Percentiles rank a stretch among this genome's conserved stretches.
These are phyloP conservation scores for Rhizoglyphus robini DNA, from an alignment of 1,140 invertebrate species.

Conservation along the genomic window DNA sequence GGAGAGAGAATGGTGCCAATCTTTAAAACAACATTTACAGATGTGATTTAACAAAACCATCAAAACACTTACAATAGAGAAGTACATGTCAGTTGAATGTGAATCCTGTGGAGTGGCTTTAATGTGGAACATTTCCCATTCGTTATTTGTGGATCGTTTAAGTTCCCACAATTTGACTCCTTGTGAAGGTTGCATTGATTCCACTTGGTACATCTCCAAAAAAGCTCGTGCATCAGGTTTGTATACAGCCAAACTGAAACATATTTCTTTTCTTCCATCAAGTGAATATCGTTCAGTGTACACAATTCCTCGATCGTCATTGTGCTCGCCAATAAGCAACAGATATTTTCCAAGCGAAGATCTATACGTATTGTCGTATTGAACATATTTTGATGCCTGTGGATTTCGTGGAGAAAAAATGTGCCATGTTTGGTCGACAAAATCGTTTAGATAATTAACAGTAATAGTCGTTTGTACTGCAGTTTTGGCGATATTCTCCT, in stretches of 20 bases:
- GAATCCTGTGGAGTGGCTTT: not conserved
- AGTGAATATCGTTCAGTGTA: not conserved
- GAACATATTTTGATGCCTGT: not conserved
- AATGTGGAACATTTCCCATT: slow-evolving; percentile 1
- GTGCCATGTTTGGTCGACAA: not conserved
- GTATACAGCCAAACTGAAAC: not conserved
- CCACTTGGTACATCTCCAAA: not conserved
- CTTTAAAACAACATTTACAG: no score
- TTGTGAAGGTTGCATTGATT: not conserved
- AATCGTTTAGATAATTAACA: not conserved
- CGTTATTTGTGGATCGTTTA: not conserved
- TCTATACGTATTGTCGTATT: not conserved
- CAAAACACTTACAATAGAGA: not conserved
- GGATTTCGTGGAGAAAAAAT: not conserved
- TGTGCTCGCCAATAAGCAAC: not conserved
- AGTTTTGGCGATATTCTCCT: not conserved
- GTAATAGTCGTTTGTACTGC: not conserved
- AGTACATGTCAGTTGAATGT: not conserved
- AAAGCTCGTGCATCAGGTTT: not conserved
- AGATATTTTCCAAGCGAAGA: not conserved
- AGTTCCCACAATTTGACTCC: not conserved
- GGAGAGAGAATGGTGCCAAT: not conserved
- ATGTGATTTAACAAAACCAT: not conserved
- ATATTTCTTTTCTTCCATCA: not conserved
- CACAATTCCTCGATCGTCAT: not conserved